Conservation (phyloP, 2,888 invertebrate genomes). For the Drosophila monieri region DNA sequence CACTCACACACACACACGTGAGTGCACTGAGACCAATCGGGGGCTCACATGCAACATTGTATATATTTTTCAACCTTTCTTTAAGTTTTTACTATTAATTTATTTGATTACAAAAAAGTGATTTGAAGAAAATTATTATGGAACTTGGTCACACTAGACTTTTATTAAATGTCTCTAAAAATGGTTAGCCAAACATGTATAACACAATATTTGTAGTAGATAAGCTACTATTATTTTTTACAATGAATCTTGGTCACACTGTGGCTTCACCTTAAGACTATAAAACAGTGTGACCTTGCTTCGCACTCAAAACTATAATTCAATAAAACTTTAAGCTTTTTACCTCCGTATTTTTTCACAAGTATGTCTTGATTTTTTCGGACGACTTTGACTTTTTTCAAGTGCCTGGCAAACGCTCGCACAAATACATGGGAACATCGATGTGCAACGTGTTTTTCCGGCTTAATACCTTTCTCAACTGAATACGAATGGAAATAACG, state of each 20-base stretch:
- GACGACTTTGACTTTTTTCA: background rate
- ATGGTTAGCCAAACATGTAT: no score
- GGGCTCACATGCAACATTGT: background rate
- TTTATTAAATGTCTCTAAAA: no score
- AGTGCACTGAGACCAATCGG: conserved; percentile 4
- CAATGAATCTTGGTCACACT: background rate
- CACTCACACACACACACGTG: conserved; percentile 18
- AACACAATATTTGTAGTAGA: no score
- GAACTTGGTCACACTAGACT: no score
- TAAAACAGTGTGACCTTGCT: background rate
- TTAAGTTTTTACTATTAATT: no score
- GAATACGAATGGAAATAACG: conserved; percentile 75
- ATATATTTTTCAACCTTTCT: background rate
- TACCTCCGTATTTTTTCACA: background rate
- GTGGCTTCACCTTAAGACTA: background rate
- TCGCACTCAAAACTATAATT: background rate
- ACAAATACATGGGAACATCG: conserved; percentile 51
- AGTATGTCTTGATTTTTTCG: background rate
- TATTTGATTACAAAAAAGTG: no score
- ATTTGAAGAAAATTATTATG: no score
- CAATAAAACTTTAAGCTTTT: background rate
- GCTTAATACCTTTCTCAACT: conserved; percentile 76
- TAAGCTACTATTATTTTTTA: no score
- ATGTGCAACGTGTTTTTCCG: conserved; percentile 80
- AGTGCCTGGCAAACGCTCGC: conserved; percentile 21